These are phyloP conservation scores for Carduelis carduelis DNA, from an alignment of 2,797 vertebrate species.

Conservation along the genomic window DNA sequence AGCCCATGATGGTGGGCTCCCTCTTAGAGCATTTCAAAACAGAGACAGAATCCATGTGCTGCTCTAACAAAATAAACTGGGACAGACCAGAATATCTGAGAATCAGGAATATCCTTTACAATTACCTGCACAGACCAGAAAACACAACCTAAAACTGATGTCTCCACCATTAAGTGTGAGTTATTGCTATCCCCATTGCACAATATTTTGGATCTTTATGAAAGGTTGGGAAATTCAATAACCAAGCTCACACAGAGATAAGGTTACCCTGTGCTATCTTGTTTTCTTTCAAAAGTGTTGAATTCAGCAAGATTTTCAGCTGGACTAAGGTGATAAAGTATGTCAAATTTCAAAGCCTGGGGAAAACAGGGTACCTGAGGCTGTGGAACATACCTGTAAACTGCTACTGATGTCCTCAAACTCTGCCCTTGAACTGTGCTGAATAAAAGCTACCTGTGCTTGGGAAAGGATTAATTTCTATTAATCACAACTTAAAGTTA, in stretches of 20 bases:
- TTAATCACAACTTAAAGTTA: not conserved
- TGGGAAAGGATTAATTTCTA: not conserved
- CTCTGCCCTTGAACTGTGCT: not conserved
- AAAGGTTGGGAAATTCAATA: not conserved
- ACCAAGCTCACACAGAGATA: not conserved
- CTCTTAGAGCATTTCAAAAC: not conserved
- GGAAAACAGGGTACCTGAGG: not conserved
- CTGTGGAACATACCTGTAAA: not conserved
- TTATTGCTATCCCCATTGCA: not conserved
- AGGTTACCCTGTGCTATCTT: not conserved
- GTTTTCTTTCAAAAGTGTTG: not conserved
- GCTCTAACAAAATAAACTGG: not conserved
- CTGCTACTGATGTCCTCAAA: not conserved
- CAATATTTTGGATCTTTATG: not conserved
- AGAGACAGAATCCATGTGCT: not conserved
- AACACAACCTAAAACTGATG: not conserved
- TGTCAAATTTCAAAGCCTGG: not conserved
- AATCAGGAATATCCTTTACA: not conserved
- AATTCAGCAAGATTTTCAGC: conserved; percentile 16
- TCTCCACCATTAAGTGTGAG: not conserved
- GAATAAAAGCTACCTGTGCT: not conserved
- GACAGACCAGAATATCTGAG: not conserved
- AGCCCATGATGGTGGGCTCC: rapidly evolving
- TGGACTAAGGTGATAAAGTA: not conserved
- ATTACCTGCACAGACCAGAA: not conserved